Conservation (phyloP, 1,140 invertebrate genomes). For the Eubasilissa regina region DNA sequence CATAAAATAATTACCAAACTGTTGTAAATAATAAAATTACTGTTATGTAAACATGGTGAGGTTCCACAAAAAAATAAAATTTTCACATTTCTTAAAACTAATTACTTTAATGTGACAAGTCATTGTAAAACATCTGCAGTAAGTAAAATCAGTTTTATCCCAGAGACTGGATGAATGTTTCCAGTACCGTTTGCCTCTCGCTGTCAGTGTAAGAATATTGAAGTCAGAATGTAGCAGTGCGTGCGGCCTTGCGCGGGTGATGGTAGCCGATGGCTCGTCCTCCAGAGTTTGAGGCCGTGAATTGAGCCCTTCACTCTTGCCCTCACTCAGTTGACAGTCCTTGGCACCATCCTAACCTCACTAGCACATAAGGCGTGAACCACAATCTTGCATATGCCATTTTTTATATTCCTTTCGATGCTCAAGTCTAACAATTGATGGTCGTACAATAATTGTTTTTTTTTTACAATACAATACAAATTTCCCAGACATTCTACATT, state of each 20-base stretch:
- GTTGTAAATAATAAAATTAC: no score
- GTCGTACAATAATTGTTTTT: no score
- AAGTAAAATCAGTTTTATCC: no score
- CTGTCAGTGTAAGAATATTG: conserved; percentile 9
- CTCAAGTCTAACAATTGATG: not conserved
- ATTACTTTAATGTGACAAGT: no score
- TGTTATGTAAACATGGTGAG: no score
- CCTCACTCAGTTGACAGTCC: conserved; percentile 43
- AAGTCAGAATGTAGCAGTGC: not conserved
- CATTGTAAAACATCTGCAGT: no score
- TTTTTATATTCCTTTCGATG: conserved; percentile 45
- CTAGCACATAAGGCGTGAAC: conserved; percentile 34
- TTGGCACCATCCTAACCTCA: conserved; percentile 46
- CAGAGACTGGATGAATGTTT: no score
- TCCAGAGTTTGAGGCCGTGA: conserved; percentile 51
- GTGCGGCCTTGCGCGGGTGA: conserved; percentile 13
- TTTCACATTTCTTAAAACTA: no score
- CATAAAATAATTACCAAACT: no score
- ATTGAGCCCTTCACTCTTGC: conserved; percentile 57
- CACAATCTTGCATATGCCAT: conserved; percentile 44
- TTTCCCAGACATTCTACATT: not conserved
- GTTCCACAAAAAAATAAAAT: no score
- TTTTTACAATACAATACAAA: no score
- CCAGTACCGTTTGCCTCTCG: not conserved
- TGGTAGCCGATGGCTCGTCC: conserved; percentile 40